Evolutionary conservation across 2,888 invertebrate genomes (phyloP), one percentile per base, ranked within the genome.

Genomic region (Drosophila pseudotalamancana): DNA sequence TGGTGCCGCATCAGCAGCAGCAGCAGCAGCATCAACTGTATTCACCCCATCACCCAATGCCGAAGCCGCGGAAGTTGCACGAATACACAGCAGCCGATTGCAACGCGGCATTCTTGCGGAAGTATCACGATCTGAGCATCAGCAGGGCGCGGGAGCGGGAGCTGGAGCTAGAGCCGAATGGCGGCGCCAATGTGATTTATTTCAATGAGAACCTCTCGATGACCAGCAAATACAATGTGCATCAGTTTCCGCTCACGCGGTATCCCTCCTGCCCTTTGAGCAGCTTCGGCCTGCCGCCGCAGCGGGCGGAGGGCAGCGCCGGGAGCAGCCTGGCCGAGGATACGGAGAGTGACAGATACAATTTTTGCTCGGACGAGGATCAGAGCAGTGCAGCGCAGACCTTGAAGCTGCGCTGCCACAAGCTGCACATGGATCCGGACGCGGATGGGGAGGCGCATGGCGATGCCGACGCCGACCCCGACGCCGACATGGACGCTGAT

Each of bases 171-270:
- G 31, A 68, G 31, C 32, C 61, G 0, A 63, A 57, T 8, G 57
- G 63, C 1, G 37, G 61, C 11, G 39, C 48, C n/a, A 90, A 89
- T 66, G 80, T 91, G 2, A 91, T 91, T n/a, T 90, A 91, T 56
- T 91, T 91, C 51, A 91, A 91, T 68, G 91, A 91, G 61, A 91
- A 91, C 65, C 82, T 91, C n/a, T 90, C 91, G 32, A 91, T 91
- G 91, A 86, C 91, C 34, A 91, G 90, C 65, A 91, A 90, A 74
- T 90, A 88, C 43, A 87, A 89, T 60, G 86, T 89, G 49, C 84
- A 83, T 1, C 87, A 86, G 27, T 89, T 88, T 67, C 86, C 88
- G 0, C 68, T 87, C 3, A 75, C 79, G 12, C 88, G 87, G 8
- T 88, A 83, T 45, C 85, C 87, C 8, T 87, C 84, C 6, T 84